A percentile compares a stretch with the other conserved stretches of the same genome.
phyloP scores from a whole-genome alignment of 2,888 invertebrate genomes.

The Acronicta aceris region DNA sequence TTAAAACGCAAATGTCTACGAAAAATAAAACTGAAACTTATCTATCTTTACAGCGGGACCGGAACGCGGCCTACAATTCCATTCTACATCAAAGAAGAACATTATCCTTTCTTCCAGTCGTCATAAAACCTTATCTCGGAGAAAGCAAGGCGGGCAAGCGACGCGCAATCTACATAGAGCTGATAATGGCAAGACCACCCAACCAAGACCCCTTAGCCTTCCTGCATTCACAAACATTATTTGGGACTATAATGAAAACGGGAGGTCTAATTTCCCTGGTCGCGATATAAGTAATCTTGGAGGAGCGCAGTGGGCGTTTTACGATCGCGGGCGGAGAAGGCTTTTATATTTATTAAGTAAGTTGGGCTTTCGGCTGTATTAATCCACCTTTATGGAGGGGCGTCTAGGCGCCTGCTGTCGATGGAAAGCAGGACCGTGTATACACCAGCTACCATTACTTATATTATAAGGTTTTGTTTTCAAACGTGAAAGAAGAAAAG shows the following conservation, averaged over 20 bases:
- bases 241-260: conserved; percentile 76
- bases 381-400: conserved; percentile 88
- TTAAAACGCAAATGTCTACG: conserved; percentile 39
- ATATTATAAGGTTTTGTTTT: too few relatives aligned
- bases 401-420: conserved; percentile 76
- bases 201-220: conserved; percentile 67
- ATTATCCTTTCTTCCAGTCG: conserved; percentile 87
- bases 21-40: conserved; percentile 69
- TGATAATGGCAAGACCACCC: conserved; percentile 83
- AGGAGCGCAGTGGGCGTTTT: conserved; percentile 86
- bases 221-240: conserved; percentile 51
- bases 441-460: neutral
- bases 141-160: conserved; percentile 82
- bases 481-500: too few relatives aligned
- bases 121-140: conserved; percentile 86
- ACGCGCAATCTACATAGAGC: conserved; percentile 87
- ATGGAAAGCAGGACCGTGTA: conserved; percentile 43
- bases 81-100: conserved; percentile 84
- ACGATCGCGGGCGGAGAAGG: conserved; percentile 86
- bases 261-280: conserved; percentile 72
- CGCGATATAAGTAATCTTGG: conserved; percentile 86
- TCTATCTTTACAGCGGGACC: conserved; percentile 79
- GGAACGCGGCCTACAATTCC: conserved; percentile 75
- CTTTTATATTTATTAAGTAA: conserved; percentile 90
- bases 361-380: conserved; percentile 88